Conservation (phyloP, 2,797 vertebrate genomes). For the Gallirallus australis region DNA sequence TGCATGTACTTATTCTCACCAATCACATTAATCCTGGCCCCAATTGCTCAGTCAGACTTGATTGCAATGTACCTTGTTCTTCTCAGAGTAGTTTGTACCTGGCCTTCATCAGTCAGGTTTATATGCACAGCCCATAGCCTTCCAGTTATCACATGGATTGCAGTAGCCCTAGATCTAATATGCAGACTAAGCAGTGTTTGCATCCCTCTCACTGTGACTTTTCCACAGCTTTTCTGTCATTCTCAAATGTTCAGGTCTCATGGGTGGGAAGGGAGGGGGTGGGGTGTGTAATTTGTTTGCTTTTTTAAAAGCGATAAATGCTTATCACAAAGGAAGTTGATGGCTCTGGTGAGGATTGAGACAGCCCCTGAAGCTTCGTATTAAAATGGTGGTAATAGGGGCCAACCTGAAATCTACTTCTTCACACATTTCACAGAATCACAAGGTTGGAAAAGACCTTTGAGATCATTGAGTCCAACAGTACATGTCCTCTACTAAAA, state of each 20-base stretch:
- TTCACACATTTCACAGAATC: neutral
- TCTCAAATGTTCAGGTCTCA: neutral
- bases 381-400: neutral
- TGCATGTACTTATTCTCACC: neutral
- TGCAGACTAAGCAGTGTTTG: neutral
- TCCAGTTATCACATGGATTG: neutral
- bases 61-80: neutral
- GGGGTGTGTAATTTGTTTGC: neutral
- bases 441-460: too few relatives aligned
- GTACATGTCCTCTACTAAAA: too few relatives aligned
- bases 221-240: neutral
- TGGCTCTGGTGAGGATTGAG: neutral
- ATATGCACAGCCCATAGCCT: accelerated
- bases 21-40: neutral
- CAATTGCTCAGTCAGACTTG: neutral
- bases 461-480: too few relatives aligned
- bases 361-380: neutral
- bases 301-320: neutral
- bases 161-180: neutral
- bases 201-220: neutral
- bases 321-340: neutral
- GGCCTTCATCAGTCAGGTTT: neutral
- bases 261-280: too few relatives aligned
- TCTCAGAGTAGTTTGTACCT: neutral
- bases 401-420: neutral